These are phyloP conservation scores for Bellardia bayeri DNA, from an alignment of 2,888 invertebrate genomes.

Conservation along the genomic window DNA sequence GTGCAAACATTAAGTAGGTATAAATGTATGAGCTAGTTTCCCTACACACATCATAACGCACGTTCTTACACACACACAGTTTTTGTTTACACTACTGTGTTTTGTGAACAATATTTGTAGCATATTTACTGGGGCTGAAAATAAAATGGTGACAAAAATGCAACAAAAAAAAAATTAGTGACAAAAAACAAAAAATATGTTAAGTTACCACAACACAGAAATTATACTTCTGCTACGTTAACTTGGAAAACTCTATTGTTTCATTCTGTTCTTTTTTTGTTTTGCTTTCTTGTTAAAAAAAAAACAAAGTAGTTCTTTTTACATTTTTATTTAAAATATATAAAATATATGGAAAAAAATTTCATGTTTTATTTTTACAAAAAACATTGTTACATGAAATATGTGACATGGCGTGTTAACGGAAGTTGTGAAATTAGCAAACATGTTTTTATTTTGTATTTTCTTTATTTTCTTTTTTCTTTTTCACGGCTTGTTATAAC, in stretches of 20 bases:
- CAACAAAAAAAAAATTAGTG: not conserved
- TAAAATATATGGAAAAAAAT: conserved; percentile 1
- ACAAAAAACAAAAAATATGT: not conserved
- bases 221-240: conserved; percentile 11
- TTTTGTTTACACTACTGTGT: not conserved
- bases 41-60: not conserved
- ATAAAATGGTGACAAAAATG: conserved; percentile 1
- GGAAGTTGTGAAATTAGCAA: conserved; percentile 72
- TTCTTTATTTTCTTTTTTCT: conserved; percentile 6
- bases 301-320: not conserved
- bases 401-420: conserved; percentile 67
- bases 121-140: conserved; percentile 37
- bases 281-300: not conserved
- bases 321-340: not conserved
- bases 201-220: conserved; percentile 27
- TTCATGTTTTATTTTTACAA: not conserved
- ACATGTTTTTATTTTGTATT: conserved; percentile 64
- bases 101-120: conserved; percentile 11
- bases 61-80: not conserved
- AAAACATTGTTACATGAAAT: conserved; percentile 52
- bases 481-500: not conserved
- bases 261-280: not conserved
- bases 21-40: not conserved
- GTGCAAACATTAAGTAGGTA: too few relatives aligned
- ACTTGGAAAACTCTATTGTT: conserved; percentile 43